These are phyloP conservation scores for Heliocidaris tuberculata DNA, from an alignment of 35 echinoderm and acorn worm species.

Conservation along the genomic window DNA sequence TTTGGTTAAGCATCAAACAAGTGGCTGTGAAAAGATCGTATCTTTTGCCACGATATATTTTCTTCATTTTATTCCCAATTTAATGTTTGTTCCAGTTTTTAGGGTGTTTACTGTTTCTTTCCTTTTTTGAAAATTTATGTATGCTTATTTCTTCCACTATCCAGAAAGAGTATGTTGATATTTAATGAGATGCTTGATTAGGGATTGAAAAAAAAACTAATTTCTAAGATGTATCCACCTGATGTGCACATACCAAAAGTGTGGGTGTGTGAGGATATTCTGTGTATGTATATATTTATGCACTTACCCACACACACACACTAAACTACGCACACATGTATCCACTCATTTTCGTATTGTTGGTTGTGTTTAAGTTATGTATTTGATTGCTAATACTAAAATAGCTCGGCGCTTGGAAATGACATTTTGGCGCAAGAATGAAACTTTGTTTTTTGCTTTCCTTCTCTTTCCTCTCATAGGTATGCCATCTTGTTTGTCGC, in stretches of 20 bases:
- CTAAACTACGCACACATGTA: background rate
- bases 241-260: too few species aligned
- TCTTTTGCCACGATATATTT: background rate
- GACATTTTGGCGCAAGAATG: background rate
- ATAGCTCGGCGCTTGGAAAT: background rate
- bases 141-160: too few species aligned
- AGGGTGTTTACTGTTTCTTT: background rate
- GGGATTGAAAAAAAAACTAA: too few species aligned
- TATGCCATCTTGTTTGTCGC: conserved; percentile 35
- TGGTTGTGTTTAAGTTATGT: background rate
- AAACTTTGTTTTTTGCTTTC: background rate
- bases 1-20: background rate
- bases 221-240: too few species aligned
- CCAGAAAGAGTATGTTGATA: background rate
- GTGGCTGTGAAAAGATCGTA: background rate
- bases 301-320: background rate
- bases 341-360: background rate
- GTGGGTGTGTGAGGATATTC: too few species aligned
- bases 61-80: background rate
- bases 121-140: background rate
- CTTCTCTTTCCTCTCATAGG: background rate
- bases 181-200: background rate
- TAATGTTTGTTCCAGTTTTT: background rate
- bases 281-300: background rate
- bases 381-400: background rate